These are phyloP conservation scores for Gadopsis marmoratus DNA, from an alignment of 2,797 vertebrate species.

Conservation along the genomic window DNA sequence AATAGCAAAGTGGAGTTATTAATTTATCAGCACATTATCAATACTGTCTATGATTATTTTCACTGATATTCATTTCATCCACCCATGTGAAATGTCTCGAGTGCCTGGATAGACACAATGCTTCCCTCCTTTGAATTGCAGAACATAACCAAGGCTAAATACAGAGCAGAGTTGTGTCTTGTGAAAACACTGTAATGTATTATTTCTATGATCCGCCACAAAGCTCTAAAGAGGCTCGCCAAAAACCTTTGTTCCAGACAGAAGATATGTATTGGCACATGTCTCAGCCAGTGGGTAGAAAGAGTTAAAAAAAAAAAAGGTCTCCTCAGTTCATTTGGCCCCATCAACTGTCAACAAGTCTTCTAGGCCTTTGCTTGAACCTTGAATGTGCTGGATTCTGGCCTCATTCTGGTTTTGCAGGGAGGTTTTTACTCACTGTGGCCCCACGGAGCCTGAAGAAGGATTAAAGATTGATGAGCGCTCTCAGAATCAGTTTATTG, in stretches of 20 bases:
- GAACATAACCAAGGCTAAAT: constrained; percentile 25
- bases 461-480: constrained; percentile 85
- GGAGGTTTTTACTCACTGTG: constrained; percentile 72
- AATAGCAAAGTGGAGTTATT: background rate
- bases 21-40: constrained; percentile 2
- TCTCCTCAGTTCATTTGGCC: constrained; percentile 67
- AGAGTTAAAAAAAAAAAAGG: constrained; percentile 54
- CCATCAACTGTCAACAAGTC: constrained; percentile 75
- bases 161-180: background rate
- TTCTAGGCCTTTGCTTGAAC: constrained; percentile 76
- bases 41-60: background rate
- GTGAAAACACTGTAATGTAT: constrained; percentile 34
- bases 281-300: constrained; percentile 38
- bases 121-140: constrained; percentile 2
- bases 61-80: background rate
- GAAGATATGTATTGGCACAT: constrained; percentile 34
- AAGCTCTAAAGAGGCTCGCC: constrained; percentile 22
- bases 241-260: constrained; percentile 35
- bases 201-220: constrained; percentile 38
- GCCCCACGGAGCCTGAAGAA: constrained; percentile 75
- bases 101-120: background rate
- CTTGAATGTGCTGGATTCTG: constrained; percentile 69
- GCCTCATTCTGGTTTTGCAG: constrained; percentile 72
- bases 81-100: background rate
- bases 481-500: constrained; percentile 84